Conservation (phyloP, 2,888 invertebrate genomes). For the Lepidocyrtoides sp. region DNA sequence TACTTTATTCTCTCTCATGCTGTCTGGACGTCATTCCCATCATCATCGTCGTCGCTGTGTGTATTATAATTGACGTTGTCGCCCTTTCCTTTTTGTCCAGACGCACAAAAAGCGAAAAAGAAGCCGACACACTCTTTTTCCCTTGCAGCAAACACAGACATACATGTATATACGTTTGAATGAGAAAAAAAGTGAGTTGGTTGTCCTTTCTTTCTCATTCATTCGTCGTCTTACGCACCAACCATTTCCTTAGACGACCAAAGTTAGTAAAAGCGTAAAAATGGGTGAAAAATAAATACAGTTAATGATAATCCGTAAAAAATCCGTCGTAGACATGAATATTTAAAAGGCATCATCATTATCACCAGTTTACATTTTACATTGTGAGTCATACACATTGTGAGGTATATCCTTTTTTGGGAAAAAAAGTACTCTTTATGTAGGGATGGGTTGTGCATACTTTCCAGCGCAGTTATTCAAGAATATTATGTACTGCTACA, state of each 20-base stretch:
- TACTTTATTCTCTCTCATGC: constrained; percentile 22
- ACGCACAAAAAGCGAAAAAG: constrained; percentile 58
- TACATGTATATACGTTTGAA: too few relatives aligned
- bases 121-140: constrained; percentile 64
- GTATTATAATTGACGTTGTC: constrained; percentile 77
- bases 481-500: too few relatives aligned
- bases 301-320: constrained; percentile 36
- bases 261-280: not conserved
- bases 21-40: constrained; percentile 4
- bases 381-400: too few relatives aligned
- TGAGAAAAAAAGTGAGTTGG: constrained; percentile 21
- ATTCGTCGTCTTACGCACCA: not conserved
- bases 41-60: constrained; percentile 40
- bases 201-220: constrained; percentile 41
- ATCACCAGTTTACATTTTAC: not conserved
- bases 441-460: not conserved
- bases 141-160: not conserved
- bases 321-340: constrained; percentile 25
- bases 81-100: constrained; percentile 74
- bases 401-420: constrained; percentile 20
- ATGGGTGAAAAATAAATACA: constrained; percentile 53
- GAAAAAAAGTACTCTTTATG: too few relatives aligned
- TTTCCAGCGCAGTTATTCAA: not conserved
- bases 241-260: not conserved
- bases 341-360: constrained; percentile 44